Evolutionary conservation across 2,888 invertebrate species (phyloP), one percentile per base, ranked within the genome.

Genomic region (Chymomyza procnemis): DNA sequence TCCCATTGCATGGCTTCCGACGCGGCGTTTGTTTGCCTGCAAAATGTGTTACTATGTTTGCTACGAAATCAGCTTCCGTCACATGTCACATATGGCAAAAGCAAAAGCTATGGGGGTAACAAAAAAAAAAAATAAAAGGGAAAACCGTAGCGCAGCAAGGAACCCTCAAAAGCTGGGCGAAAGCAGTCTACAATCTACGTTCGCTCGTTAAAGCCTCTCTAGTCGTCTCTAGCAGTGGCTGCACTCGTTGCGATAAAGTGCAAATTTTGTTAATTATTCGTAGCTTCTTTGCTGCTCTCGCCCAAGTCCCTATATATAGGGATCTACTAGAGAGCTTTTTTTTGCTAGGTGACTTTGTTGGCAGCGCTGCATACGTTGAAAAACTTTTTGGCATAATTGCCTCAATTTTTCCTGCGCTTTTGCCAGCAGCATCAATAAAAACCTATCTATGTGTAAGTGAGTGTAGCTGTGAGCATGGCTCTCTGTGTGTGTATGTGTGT

Each of bases 211-310:
- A 77, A 79, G 77, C 73, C 79, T 70, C 73, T 71, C 66, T 21
- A 8, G 48, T n/a, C 8, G 16, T 48, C 50, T 16, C 16, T n/a
- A 50, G 16, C 5, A 12, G 21, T 65, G 64, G 61, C 80, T 79
- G 77, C 84, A 84, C 76, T 75, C 73, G 69, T 74, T 75, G 85
- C 85, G 85, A 86, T 86, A 86, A 87, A 88, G 88, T 88, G 85
- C 87, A 88, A 86, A 88, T 86, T 85, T 86, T 88, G 85, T 85
- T 85, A 85, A 85, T 85, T 85, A 88, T 85, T 85, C 85, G 78
- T 83, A 78, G 82, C 80, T 76, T 79, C 19, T 50, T 16, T 18
- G 54, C 54, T 22, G 22, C 22, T 54, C 22, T 18, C 21, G 1
- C 34, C 12, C 34, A 12, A 1, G 26, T 21, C 19, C 19, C 52